Evolutionary conservation across 2,113 vertebrate species (phyloP).

Genomic region (Camarhynchus parvulus): DNA sequence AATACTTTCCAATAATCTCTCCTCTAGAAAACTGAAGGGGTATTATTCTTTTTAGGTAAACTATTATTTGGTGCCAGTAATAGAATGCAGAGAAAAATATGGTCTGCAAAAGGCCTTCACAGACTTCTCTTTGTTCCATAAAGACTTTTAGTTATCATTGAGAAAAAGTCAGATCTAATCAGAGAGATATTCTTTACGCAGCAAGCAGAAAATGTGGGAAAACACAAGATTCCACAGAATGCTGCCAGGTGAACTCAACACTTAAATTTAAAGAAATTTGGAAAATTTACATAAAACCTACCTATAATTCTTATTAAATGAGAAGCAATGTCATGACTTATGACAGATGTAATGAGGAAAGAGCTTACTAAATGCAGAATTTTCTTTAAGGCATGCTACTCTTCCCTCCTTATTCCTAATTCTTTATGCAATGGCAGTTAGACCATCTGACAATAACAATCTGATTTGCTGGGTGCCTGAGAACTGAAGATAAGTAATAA

Average conservation of each 20-base stretch:
- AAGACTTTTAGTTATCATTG: not conserved
- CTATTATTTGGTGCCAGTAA: constrained; percentile 24
- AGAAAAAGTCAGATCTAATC: not conserved
- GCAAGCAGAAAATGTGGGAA: not conserved
- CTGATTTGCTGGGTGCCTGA: constrained; percentile 5
- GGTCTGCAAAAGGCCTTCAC: not conserved
- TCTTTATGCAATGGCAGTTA: not conserved
- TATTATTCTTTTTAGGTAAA: constrained; percentile 27
- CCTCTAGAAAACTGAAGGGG: constrained; percentile 14
- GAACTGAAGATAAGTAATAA: constrained; percentile 26
- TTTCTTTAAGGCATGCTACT: not conserved
- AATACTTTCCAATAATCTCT: constrained; percentile 9
- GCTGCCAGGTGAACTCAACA: not conserved
- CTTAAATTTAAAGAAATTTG: not conserved
- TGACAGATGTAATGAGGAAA: not conserved
- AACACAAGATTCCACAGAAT: not conserved
- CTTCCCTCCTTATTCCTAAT: not conserved
- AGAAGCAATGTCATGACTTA: not conserved
- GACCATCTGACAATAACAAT: not conserved
- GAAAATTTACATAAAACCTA: not conserved
- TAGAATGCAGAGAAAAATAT: constrained; percentile 35
- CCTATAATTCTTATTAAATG: not conserved
- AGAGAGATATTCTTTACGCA: not conserved
- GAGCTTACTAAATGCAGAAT: not conserved
- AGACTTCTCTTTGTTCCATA: not conserved